Evolutionary conservation across 2,888 invertebrate species (phyloP).

Genomic region (Drosophila anomelani): DNA sequence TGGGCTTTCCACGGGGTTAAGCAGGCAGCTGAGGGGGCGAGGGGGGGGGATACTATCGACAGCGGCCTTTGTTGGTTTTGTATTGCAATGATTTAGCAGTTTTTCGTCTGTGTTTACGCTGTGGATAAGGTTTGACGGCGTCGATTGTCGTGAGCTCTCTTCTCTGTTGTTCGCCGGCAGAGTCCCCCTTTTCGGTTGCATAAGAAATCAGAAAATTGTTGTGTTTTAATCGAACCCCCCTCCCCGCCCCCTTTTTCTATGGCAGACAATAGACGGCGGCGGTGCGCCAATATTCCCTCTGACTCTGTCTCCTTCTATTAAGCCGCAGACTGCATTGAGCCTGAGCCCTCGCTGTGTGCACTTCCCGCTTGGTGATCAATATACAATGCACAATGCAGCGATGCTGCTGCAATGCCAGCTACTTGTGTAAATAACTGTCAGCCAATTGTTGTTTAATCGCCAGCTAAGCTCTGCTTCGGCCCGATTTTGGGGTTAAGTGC

Average conservation of each 20-base stretch:
- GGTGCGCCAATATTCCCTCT: conserved; percentile 34
- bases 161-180: conserved; percentile 25
- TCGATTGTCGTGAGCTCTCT: conserved; percentile 40
- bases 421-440: conserved; percentile 81
- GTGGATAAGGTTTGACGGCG: conserved; percentile 68
- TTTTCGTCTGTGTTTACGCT: conserved; percentile 80
- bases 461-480: conserved; percentile 65
- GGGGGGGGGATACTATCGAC: conserved; percentile 26
- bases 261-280: conserved; percentile 40
- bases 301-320: conserved; percentile 20
- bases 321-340: conserved; percentile 50
- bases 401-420: conserved; percentile 51
- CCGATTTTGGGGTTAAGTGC: conserved; percentile 72
- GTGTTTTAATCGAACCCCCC: conserved; percentile 72
- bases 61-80: conserved; percentile 76
- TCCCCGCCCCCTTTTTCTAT: conserved; percentile 2
- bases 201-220: conserved; percentile 80
- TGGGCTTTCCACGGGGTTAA: conserved; percentile 11
- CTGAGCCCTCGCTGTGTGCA: conserved; percentile 15
- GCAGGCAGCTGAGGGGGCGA: not conserved
- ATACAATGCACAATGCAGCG: conserved; percentile 38
- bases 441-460: conserved; percentile 81
- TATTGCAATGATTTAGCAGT: conserved; percentile 80
- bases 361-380: conserved; percentile 34
- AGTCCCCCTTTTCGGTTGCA: conserved; percentile 50